These are phyloP conservation scores for Halichoerus grypus DNA, from an alignment of 2,113 vertebrate genomes.

Conservation along the genomic window DNA sequence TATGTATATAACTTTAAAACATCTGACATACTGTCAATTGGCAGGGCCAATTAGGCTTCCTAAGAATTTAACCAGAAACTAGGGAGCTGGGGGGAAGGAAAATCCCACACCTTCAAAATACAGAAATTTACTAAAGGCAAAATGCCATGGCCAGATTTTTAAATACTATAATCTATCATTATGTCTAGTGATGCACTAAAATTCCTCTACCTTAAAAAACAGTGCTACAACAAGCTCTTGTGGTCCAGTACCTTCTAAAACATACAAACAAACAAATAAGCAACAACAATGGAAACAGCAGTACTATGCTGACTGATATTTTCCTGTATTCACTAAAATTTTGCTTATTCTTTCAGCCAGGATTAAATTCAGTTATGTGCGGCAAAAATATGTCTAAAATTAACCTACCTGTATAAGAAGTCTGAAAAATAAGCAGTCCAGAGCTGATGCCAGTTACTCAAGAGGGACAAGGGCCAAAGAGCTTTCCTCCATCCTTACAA, in stretches of 20 bases:
- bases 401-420: background rate
- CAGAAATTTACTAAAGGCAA: background rate
- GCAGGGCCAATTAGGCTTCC: background rate
- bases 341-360: background rate
- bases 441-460: background rate
- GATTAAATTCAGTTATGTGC: background rate
- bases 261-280: background rate
- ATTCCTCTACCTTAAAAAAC: background rate
- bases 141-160: background rate
- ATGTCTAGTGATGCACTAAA: background rate
- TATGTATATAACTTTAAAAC: slow-evolving; percentile 2
- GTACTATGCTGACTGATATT: background rate
- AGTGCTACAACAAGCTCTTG: background rate
- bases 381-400: background rate
- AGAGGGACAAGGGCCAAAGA: background rate
- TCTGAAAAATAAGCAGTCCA: background rate
- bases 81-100: background rate
- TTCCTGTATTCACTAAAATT: slow-evolving; percentile 26
- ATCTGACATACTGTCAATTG: background rate
- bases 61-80: slow-evolving; percentile 17
- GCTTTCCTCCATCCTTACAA: background rate
- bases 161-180: background rate
- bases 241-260: background rate
- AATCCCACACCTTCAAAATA: background rate
- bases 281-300: background rate